Percentiles rank a stretch among this genome's conserved stretches.
Conservation (phyloP, 2,113 vertebrate genomes). For the Circaetus cinerascens region DNA sequence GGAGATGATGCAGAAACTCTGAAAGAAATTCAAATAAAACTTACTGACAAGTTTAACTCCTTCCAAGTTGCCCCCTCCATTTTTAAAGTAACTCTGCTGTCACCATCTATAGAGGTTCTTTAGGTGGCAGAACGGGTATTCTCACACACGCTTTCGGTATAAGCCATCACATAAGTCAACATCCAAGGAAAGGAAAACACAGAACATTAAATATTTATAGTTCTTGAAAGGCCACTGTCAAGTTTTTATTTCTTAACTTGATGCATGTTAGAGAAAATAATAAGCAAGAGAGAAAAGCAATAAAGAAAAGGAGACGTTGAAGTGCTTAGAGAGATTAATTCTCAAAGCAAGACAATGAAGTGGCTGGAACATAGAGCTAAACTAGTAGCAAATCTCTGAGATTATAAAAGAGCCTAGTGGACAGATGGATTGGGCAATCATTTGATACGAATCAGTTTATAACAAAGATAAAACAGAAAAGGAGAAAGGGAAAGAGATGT, state of each 20-base stretch:
- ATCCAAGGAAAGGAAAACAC: background rate
- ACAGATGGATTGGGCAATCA: slow-evolving; percentile 51
- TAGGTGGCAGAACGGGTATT: background rate
- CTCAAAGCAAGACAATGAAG: background rate
- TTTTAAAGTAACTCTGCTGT: background rate
- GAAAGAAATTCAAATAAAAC: background rate
- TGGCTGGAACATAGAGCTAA: background rate
- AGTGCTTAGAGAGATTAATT: slow-evolving; percentile 8
- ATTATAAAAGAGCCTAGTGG: background rate
- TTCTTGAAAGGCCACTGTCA: background rate
- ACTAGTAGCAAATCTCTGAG: background rate
- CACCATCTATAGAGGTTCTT: background rate
- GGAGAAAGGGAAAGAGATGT: background rate
- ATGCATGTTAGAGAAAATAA: background rate
- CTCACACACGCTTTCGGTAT: background rate
- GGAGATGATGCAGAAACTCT: background rate
- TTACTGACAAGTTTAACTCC: background rate
- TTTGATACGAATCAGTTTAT: slow-evolving; percentile 29
- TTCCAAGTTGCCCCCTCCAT: background rate
- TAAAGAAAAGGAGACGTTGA: background rate
- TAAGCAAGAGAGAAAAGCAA: background rate
- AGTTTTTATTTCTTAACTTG: background rate
- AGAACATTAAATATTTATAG: background rate
- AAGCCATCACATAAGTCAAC: background rate
- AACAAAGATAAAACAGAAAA: background rate